Evolutionary conservation across 2,888 invertebrate genomes (phyloP).

Genomic region (Heliconius charithonia): DNA sequence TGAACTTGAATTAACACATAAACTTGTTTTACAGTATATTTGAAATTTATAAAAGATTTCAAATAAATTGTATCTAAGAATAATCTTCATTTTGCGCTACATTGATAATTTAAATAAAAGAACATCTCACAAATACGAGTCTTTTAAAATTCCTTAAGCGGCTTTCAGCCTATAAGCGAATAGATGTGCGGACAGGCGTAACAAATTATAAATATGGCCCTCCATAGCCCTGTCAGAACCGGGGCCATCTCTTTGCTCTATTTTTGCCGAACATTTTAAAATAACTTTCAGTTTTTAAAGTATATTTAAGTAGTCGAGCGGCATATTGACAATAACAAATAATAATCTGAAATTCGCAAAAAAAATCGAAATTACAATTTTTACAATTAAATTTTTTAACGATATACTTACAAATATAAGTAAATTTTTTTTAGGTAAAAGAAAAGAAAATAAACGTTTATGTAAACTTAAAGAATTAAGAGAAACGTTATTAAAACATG

Average conservation of each 20-base stretch:
- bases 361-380: not conserved
- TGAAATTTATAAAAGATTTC: not conserved
- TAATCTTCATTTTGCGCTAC: not conserved
- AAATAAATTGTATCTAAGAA: not conserved
- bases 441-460: too few species aligned
- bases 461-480: too few species aligned
- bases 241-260: slow-evolving; percentile 24
- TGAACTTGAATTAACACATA: not conserved
- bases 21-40: not conserved
- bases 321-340: not conserved
- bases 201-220: slow-evolving; percentile 37
- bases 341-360: not conserved
- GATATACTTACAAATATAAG: too few species aligned
- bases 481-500: not conserved
- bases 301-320: not conserved
- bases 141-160: slow-evolving; percentile 35
- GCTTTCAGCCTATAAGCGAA: slow-evolving; percentile 35
- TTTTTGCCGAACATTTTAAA: slow-evolving; percentile 23
- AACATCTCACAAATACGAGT: slow-evolving; percentile 8
- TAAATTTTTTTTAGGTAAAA: too few species aligned
- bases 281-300: slow-evolving; percentile 23
- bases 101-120: slow-evolving; percentile 5
- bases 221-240: slow-evolving; percentile 28
- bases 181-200: slow-evolving; percentile 35
- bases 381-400: not conserved